Base-by-base conservation (phyloP, 2,888 invertebrate species). In the Drosophila mimica region DNA sequence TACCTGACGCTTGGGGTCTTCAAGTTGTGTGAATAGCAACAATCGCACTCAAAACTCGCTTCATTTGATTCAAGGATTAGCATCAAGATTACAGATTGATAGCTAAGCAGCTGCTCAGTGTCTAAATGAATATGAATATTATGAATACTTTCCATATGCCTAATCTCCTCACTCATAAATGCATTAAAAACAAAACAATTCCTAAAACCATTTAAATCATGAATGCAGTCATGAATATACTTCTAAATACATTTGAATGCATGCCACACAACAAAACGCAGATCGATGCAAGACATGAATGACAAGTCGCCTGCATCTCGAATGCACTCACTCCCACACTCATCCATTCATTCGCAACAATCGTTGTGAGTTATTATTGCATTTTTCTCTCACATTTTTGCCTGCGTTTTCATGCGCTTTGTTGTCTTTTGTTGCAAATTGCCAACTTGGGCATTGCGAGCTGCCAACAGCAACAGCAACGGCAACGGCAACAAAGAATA, bases 351-450 rank as follows among this genome's bases (percentile, higher is more conserved):
- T 25, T 25, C 25, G 25, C 25, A 1, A 13, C 46, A 28, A 40
- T 30, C 51, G 34, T 40, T 54, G n/a, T 20, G 33, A 43, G 61
- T 31, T 43, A 33, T 59, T 60, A 43, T n/a, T 40, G n/a, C 34
- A 34, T 30, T 33, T 17, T 61, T 63, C 40, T 51, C 38, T 8
- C 31, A 28, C 40, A 46, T 43, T 43, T 43, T 43, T 43, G 43
- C 20, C 43, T 1, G 43, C 43, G 43, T 51, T 51, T 31, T 46
- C 40, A 25, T 43, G 61, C 61, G 70, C 67, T 71, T 82, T 87
- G 82, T 86, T 83, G 77, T 83, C 83, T 71, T 83, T 86, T 83
- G 83, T 89, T 84, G 85, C 83, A 88, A 89, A 84, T 89, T 89
- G 84, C 86, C 84, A 89, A 84, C 84, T 87, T 89, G 84, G 84